These are phyloP conservation scores for Psammodynastes pulverulentus DNA, from an alignment of 2,113 vertebrate genomes.

Conservation along the genomic window DNA sequence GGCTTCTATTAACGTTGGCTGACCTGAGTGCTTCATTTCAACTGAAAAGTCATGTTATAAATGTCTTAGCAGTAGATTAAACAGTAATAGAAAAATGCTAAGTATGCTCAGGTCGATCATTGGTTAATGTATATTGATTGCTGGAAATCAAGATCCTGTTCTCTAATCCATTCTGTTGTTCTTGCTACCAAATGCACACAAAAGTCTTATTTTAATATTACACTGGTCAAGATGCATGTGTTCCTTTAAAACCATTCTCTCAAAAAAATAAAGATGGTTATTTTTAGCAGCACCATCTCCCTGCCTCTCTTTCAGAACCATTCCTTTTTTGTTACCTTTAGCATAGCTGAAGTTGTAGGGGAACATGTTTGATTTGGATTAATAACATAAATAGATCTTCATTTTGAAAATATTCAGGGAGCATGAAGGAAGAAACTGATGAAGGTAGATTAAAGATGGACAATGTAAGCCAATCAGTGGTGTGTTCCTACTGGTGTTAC, in stretches of 20 bases:
- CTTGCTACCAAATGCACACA: neutral
- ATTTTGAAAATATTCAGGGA: neutral
- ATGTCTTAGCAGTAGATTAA: neutral
- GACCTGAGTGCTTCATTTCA: neutral
- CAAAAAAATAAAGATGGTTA: neutral
- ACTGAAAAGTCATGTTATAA: neutral
- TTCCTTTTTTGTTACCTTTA: neutral
- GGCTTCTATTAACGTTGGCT: neutral
- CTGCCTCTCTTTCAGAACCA: neutral
- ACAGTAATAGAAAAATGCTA: neutral
- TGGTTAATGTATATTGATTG: neutral
- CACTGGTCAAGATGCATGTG: neutral
- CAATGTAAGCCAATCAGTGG: too few species aligned
- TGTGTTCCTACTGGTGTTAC: too few species aligned
- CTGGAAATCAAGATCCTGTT: neutral
- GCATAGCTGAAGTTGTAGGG: neutral
- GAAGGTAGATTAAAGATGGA: neutral
- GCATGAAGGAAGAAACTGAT: neutral
- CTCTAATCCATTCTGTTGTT: neutral
- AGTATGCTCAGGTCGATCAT: neutral
- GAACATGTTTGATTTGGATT: neutral
- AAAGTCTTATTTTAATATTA: neutral
- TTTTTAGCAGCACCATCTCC: neutral
- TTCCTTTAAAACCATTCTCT: neutral
- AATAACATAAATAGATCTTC: neutral